Evolutionary conservation across 2,888 invertebrate genomes (phyloP), one percentile per base, ranked within the genome.

Genomic region (Eumerus sabulonum): DNA sequence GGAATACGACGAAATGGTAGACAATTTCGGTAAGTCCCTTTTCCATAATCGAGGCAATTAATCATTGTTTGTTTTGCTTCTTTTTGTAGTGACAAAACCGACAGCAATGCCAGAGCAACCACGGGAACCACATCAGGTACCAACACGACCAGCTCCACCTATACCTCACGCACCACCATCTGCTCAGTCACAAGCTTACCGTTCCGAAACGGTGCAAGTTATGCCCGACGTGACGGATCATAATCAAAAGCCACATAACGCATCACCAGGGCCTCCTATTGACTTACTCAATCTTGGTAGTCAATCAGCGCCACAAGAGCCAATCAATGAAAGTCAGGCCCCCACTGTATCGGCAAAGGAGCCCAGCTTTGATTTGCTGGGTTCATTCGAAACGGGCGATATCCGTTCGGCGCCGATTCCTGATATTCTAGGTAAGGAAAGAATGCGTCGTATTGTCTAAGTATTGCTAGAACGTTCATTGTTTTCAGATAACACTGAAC

Each of bases 1-100:
- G 64, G 96, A 96, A 87, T 93, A 93, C 88, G 95, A 95, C 77
- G 96, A 96, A 87, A 93, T 94, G 84, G 90, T 94, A 19, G 96
- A 96, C 84, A 95, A 94, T 86, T 96, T 96, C 86, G 94, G 95
- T 94, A 85, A 54, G 60, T 47, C 16, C 9, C 3, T 27, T 47
- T 40, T 18, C 2, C 9, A 18, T 70, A 7, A 63, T 27, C 27
- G 27, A 27, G 27, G 12, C 17, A 4, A 11, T 14, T 50, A 11
- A 18, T 11, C 12, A 1, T 42, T 27, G 19, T 18, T 3, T n/a
- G 17, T 27, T 1, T 17, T 13, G 53, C 82, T 27, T 82, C 54
- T 62, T 76, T 44, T 84, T 85, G 60, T 79, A 90, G 90, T 90
- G 19, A 90, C 90, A 64, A 90, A 90, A 84, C 90, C 90, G 45